phyloP scores from a whole-genome alignment of 2,888 invertebrate species.

The Nymphalis c-album region DNA sequence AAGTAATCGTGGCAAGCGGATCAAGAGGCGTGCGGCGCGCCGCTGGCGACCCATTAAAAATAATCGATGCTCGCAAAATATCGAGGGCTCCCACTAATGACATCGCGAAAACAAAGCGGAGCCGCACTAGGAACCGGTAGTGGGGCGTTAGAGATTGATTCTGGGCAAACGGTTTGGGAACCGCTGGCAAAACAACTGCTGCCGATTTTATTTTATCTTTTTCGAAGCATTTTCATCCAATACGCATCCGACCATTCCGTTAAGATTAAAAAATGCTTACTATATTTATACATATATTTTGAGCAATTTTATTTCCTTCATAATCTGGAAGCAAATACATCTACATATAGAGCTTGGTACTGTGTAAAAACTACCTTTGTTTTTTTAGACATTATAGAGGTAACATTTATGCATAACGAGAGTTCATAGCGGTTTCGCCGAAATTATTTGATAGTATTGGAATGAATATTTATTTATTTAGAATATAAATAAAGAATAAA shows the following conservation, averaged over 20 bases:
- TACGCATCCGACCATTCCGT: not conserved
- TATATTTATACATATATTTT: too few species aligned
- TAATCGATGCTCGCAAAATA: slow-evolving; percentile 78
- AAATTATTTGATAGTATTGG: too few species aligned
- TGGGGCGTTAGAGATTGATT: slow-evolving; percentile 35
- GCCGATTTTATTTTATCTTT: not conserved
- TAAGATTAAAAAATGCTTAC: not conserved
- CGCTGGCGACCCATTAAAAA: slow-evolving; percentile 76
- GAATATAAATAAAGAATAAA: too few species aligned
- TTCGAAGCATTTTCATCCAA: not conserved
- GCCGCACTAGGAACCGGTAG: slow-evolving; percentile 36
- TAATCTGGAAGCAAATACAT: too few species aligned
- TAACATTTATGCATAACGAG: too few species aligned
- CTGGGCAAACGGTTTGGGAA: slow-evolving; percentile 22
- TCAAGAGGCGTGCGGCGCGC: slow-evolving; percentile 54
- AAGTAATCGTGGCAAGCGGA: slow-evolving; percentile 43
- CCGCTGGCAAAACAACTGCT: not conserved
- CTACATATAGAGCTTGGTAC: too few species aligned
- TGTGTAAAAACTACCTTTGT: too few species aligned
- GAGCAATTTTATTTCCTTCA: too few species aligned
- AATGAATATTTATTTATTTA: too few species aligned
- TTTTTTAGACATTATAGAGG: too few species aligned
- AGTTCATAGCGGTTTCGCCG: too few species aligned
- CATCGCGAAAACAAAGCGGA: slow-evolving; percentile 76
- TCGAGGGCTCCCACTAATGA: slow-evolving; percentile 79